Conservation (phyloP, 1,140 invertebrate genomes). For the Nautilus pompilius region DNA sequence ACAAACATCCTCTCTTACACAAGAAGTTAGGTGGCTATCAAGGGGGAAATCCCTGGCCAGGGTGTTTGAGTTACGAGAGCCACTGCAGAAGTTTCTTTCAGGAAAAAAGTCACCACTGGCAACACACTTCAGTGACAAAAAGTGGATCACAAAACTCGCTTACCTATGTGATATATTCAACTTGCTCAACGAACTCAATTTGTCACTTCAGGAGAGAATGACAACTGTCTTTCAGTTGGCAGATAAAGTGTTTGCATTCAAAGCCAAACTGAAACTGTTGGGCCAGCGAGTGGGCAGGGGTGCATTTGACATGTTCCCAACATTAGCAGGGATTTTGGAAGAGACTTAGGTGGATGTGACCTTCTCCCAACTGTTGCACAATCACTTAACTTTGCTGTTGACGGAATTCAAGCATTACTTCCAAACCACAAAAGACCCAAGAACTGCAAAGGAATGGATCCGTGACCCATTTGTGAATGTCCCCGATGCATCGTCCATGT, state of each 20-base stretch:
- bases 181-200: slow-evolving; percentile 1
- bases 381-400: slow-evolving; percentile 10
- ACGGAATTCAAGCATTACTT: slow-evolving; percentile 27
- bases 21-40: neutral
- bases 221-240: slow-evolving; percentile 97
- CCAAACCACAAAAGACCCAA: slow-evolving; percentile 29
- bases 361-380: slow-evolving; percentile 22
- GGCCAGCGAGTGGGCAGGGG: no score
- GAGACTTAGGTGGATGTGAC: slow-evolving; percentile 1
- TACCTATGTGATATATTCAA: no score
- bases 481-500: neutral
- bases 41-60: slow-evolving; percentile 13
- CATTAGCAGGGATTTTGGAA: slow-evolving; percentile 50
- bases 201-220: slow-evolving; percentile 48
- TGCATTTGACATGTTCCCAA: no score
- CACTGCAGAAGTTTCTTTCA: neutral
- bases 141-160: neutral
- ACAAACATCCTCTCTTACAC: neutral
- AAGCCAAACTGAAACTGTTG: slow-evolving; percentile 74
- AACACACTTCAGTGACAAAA: neutral
- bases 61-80: slow-evolving; percentile 12
- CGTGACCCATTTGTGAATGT: neutral
- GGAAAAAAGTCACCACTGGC: neutral
- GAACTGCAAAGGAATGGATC: slow-evolving; percentile 15
- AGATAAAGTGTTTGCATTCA: slow-evolving; percentile 98